Percentiles rank a stretch among this genome's conserved stretches.
These are phyloP conservation scores for Ageneiosus marmoratus DNA, from an alignment of 2,113 vertebrate genomes.

Conservation along the genomic window DNA sequence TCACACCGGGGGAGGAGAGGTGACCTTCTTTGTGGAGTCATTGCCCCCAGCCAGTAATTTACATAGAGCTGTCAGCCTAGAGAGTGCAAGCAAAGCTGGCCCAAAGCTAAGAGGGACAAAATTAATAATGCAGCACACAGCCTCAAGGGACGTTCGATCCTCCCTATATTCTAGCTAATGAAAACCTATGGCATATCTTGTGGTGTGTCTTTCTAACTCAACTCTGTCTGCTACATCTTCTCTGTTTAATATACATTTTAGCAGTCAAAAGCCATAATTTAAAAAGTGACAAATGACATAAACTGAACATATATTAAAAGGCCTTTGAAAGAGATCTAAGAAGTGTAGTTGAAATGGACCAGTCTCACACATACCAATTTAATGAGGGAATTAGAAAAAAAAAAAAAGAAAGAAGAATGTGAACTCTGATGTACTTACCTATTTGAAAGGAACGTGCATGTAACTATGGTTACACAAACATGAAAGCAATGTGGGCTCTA, in stretches of 20 bases:
- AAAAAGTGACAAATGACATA: constrained; percentile 59
- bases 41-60: constrained; percentile 78
- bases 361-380: constrained; percentile 57
- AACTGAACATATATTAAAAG: constrained; percentile 57
- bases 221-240: constrained; percentile 3
- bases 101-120: constrained; percentile 67
- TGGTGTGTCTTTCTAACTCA: constrained; percentile 30
- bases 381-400: constrained; percentile 69
- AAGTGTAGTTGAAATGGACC: constrained; percentile 58
- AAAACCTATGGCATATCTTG: constrained; percentile 33
- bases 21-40: constrained; percentile 81
- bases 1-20: constrained; percentile 69
- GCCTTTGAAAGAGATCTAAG: constrained; percentile 59
- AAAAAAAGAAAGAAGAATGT: constrained; percentile 27
- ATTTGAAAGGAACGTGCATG: constrained; percentile 66
- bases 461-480: constrained; percentile 77
- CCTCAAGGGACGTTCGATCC: constrained; percentile 64
- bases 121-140: constrained; percentile 73
- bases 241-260: constrained; percentile 46
- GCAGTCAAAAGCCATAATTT: constrained; percentile 54
- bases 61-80: constrained; percentile 76
- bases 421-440: constrained; percentile 70
- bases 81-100: constrained; percentile 56
- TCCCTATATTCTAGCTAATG: constrained; percentile 28
- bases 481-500: constrained; percentile 69